These are phyloP conservation scores for Oasisia sp. DNA, from an alignment of 2,888 invertebrate genomes.

Conservation along the genomic window DNA sequence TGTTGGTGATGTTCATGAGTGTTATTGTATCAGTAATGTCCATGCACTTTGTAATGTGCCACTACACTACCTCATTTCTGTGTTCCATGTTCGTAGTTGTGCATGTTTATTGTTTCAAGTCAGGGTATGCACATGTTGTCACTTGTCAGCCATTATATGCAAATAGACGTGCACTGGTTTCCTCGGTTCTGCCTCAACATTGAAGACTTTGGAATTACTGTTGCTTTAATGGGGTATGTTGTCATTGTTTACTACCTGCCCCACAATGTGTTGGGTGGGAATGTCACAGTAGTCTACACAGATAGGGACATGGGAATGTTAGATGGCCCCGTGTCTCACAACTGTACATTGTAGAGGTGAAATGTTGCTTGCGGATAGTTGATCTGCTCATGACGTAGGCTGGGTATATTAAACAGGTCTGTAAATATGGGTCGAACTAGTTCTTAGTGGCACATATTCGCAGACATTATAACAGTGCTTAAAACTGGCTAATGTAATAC, in stretches of 20 bases:
- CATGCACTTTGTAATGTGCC: slow-evolving; percentile 3
- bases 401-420: neutral
- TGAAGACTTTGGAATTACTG: neutral
- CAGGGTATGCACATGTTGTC: neutral
- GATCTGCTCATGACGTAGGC: neutral
- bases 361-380: neutral
- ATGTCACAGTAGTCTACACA: neutral
- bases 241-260: neutral
- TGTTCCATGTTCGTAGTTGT: neutral
- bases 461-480: neutral
- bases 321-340: neutral
- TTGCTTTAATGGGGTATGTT: neutral
- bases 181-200: neutral
- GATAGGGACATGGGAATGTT: neutral
- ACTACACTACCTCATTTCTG: slow-evolving; percentile 12
- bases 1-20: neutral
- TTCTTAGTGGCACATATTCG: too few relatives aligned
- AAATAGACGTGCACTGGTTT: neutral
- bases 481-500: neutral
- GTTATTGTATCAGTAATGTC: neutral
- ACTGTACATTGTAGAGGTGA: neutral
- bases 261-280: neutral
- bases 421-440: too few relatives aligned
- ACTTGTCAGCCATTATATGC: neutral
- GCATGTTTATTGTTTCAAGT: slow-evolving; percentile 2